Conservation (phyloP, 2,797 vertebrate species). For the Sebastes miniatus region DNA sequence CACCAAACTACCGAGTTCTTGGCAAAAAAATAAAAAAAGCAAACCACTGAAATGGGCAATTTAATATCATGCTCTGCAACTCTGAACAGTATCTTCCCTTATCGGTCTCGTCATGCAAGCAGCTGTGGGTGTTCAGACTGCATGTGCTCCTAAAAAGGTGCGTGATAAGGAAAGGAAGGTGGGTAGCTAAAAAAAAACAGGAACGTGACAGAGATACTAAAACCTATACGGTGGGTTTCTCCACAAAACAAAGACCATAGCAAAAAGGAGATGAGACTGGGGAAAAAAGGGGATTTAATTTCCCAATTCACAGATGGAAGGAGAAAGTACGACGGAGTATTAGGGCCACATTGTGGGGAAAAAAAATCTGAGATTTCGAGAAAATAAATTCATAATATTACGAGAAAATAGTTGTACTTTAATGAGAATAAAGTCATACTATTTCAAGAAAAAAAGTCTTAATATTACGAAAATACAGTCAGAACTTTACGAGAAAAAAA, state of each 20-base stretch:
- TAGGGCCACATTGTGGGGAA: not conserved
- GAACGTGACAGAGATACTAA: conserved; percentile 38
- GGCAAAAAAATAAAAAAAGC: not conserved
- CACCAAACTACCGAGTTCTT: not conserved
- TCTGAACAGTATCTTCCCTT: conserved; percentile 60
- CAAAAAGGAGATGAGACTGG: not conserved
- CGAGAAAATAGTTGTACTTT: too few relatives aligned
- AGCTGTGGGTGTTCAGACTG: conserved; percentile 47
- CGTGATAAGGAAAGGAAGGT: conserved; percentile 42
- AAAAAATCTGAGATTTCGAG: not conserved
- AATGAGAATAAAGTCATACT: too few relatives aligned
- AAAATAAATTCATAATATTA: not conserved
- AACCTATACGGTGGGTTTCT: conserved; percentile 9
- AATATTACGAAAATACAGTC: too few relatives aligned
- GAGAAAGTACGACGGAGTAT: not conserved
- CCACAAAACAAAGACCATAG: not conserved
- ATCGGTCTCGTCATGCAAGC: conserved; percentile 58
- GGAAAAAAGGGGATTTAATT: not conserved
- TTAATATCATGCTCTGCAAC: conserved; percentile 70
- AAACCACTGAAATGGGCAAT: conserved; percentile 62
- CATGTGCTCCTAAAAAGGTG: conserved; percentile 35
- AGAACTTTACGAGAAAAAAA: too few relatives aligned
- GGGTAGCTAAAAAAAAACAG: not conserved
- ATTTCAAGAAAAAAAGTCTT: too few relatives aligned
- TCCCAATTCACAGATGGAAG: not conserved